phyloP scores from a whole-genome alignment of 2,888 invertebrate genomes.

The Dyspetes luteomarginatus region DNA sequence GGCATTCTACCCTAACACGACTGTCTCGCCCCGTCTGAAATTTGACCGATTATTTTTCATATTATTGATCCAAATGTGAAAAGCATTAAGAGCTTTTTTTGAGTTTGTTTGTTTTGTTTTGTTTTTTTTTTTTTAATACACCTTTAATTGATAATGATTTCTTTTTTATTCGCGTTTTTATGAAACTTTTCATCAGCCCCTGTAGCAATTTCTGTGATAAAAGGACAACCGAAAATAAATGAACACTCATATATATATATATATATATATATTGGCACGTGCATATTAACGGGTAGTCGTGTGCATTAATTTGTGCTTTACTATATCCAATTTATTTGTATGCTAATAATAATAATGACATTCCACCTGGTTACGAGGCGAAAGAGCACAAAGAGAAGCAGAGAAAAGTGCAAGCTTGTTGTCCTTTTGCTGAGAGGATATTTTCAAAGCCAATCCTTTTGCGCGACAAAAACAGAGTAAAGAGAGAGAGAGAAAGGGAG shows the following conservation, averaged over 20 bases:
- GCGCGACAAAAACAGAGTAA: background rate
- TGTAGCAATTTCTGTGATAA: conserved; percentile 15
- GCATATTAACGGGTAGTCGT: too few species aligned
- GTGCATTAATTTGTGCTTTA: conserved; percentile 7
- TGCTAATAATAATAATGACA: conserved; percentile 57
- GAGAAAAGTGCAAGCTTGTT: background rate
- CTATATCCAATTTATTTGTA: conserved; percentile 49
- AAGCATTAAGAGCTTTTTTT: too few species aligned
- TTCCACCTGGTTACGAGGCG: conserved; percentile 4
- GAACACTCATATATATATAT: too few species aligned
- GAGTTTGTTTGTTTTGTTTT: too few species aligned
- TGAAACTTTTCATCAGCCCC: too few species aligned
- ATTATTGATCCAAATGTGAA: too few species aligned
- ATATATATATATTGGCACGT: too few species aligned
- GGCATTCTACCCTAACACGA: background rate
- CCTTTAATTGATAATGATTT: too few species aligned
- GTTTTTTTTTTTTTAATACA: too few species aligned
- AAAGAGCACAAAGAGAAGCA: background rate
- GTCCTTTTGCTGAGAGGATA: background rate
- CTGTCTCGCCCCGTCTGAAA: too few species aligned
- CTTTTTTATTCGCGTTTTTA: too few species aligned
- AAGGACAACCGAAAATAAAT: conserved; percentile 42
- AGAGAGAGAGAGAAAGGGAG: background rate
- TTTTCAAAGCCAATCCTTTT: conserved; percentile 45
- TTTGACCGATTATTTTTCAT: too few species aligned